Percentiles rank a stretch among this genome's conserved stretches.
These are phyloP conservation scores for Nineta flava DNA, from an alignment of 2,888 invertebrate genomes.

Conservation along the genomic window DNA sequence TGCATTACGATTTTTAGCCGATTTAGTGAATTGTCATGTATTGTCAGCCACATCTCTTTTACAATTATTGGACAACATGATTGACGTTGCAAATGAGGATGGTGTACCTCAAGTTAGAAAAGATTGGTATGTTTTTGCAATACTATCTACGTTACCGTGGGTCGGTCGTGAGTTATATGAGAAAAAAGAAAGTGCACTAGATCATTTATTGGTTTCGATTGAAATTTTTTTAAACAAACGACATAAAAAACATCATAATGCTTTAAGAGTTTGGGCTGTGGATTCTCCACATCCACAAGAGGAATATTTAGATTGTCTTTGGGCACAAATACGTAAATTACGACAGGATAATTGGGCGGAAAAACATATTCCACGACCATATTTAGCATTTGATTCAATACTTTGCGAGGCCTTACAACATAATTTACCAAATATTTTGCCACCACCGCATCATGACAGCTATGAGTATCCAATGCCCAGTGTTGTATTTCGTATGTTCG, in stretches of 20 bases:
- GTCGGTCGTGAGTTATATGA: conserved; percentile 91
- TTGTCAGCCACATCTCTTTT: conserved; percentile 82
- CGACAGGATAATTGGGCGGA: conserved; percentile 93
- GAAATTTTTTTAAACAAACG: conserved; percentile 86
- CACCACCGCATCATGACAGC: conserved; percentile 84
- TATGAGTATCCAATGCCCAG: conserved; percentile 88
- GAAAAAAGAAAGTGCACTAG: conserved; percentile 87
- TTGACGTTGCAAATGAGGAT: conserved; percentile 89
- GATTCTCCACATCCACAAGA: conserved; percentile 93
- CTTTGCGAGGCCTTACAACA: conserved; percentile 93
- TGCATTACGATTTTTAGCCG: conserved; percentile 82
- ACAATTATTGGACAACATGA: conserved; percentile 80
- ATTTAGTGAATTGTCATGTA: conserved; percentile 94
- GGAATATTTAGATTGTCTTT: conserved; percentile 90
- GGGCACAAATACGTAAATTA: conserved; percentile 86
- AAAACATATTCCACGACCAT: conserved; percentile 88
- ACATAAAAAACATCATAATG: conserved; percentile 83
- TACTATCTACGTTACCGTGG: conserved; percentile 87
- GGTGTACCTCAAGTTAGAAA: conserved; percentile 77
- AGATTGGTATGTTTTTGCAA: conserved; percentile 76
- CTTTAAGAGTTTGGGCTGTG: conserved; percentile 86
- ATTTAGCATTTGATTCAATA: conserved; percentile 88
- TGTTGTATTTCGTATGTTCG: conserved; percentile 93
- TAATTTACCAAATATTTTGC: conserved; percentile 76
- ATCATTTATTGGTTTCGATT: conserved; percentile 76